Percentiles rank a stretch among this genome's conserved stretches.
These are phyloP conservation scores for Apis laboriosa DNA, from an alignment of 1,140 invertebrate species.

Conservation along the genomic window DNA sequence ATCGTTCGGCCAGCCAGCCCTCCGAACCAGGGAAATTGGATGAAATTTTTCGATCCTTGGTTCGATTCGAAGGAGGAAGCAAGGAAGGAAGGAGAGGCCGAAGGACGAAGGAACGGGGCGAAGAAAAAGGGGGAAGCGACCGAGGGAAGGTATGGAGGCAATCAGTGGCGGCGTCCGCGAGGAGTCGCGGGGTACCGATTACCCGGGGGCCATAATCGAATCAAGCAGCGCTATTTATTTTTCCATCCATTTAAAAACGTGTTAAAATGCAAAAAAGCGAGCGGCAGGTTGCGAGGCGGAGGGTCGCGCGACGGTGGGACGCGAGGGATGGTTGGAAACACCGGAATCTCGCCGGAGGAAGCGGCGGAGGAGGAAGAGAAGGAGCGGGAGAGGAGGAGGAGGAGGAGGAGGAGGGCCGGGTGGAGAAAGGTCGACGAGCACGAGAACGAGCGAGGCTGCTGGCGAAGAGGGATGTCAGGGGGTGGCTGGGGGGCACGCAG, in stretches of 20 bases:
- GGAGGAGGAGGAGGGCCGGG: slow-evolving; percentile 2
- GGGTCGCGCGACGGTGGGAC: slow-evolving; percentile 9
- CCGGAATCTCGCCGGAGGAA: slow-evolving; percentile 50
- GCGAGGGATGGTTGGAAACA: slow-evolving; percentile 37
- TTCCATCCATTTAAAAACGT: slow-evolving; percentile 66
- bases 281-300: slow-evolving; percentile 7
- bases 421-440: slow-evolving; percentile 35
- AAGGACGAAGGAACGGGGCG: accelerated
- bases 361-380: slow-evolving; percentile 39
- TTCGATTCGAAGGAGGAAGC: neutral
- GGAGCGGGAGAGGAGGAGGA: slow-evolving; percentile 41
- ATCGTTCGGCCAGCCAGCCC: neutral
- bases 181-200: slow-evolving; percentile 52
- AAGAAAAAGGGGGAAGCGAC: neutral
- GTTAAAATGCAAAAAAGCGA: slow-evolving; percentile 68
- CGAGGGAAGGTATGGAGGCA: slow-evolving; percentile 23
- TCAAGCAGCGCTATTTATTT: slow-evolving; percentile 65
- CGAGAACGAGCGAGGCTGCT: slow-evolving; percentile 57
- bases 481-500: slow-evolving; percentile 35
- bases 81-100: accelerated
- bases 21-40: too few species aligned
- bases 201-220: slow-evolving; percentile 55
- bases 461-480: slow-evolving; percentile 47
- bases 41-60: neutral
- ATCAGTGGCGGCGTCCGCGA: slow-evolving; percentile 41